Evolutionary conservation across 2,888 invertebrate genomes (phyloP), one percentile per base, ranked within the genome.

Genomic region (Saturnia pavonia): DNA sequence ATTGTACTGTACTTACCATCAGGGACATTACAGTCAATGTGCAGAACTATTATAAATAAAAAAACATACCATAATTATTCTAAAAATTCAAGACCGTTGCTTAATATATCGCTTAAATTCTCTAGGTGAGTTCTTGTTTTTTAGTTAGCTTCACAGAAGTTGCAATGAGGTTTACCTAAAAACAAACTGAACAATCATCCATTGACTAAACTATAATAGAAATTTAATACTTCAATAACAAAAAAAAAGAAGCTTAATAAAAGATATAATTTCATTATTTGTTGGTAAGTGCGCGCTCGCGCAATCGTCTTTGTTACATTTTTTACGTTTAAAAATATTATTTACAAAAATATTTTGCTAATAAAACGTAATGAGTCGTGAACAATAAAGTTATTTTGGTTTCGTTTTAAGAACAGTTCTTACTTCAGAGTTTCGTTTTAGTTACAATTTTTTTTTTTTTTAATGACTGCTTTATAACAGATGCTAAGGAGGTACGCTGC

Each of bases 341-440:
- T 63, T 63, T 63, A 75, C 75, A 73, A 79, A 78, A 83, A 83
- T 85, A 81, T 85, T 85, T 83, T 78, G 85, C 83, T 80, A 85
- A 82, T 81, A 78, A 54, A 54, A 75, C 75, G 83, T 81, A 84
- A 74, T 73, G 73, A 74, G 16, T 74, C 83, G 82, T 82, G 80
- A 80, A 75, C 76, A 69, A 74, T 78, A 73, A 74, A 73, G 40
- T 65, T 19, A n/a, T 19, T 65, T 65, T 40, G 34, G 68, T 43
- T 48, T 68, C 74, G 73, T 72, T 75, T 27, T 63, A 34, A 4
- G 34, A 7, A 27, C 14, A 34, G 27, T 14, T 63, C 25, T 63
- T 63, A 34, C 34, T n/a, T n/a, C n/a, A n/a, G n/a, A n/a, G n/a
- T n/a, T n/a, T n/a, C n/a, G n/a, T n/a, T n/a, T n/a, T n/a, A n/a